Conservation (phyloP, 1,140 invertebrate genomes). For the Papilio xuthus region DNA sequence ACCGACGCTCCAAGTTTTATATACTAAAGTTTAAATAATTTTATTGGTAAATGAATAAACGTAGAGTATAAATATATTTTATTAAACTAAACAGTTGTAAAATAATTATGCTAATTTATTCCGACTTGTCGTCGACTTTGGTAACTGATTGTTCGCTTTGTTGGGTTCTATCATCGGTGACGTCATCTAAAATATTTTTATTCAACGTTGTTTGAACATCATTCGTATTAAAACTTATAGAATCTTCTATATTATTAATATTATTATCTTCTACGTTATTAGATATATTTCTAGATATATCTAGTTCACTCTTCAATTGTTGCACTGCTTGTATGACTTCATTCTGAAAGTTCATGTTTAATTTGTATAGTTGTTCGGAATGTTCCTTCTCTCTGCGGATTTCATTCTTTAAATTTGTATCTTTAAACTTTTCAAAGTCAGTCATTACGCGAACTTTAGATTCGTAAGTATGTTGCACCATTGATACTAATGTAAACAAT, state of each 20-base stretch:
- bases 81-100: slow-evolving; percentile 13
- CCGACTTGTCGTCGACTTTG: slow-evolving; percentile 9
- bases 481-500: slow-evolving; percentile 70
- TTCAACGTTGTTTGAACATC: slow-evolving; percentile 41
- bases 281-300: slow-evolving; percentile 62
- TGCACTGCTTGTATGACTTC: slow-evolving; percentile 75
- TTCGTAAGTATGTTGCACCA: slow-evolving; percentile 76
- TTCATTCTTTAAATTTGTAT: slow-evolving; percentile 70
- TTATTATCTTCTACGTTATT: slow-evolving; percentile 55
- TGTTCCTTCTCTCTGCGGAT: slow-evolving; percentile 72
- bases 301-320: slow-evolving; percentile 70
- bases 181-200: slow-evolving; percentile 41
- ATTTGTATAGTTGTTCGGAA: slow-evolving; percentile 73
- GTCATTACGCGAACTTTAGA: slow-evolving; percentile 75
- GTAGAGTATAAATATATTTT: slow-evolving; percentile 25
- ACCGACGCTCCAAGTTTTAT: no score
- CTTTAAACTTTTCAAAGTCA: slow-evolving; percentile 76
- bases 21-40: background rate
- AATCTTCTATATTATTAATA: slow-evolving; percentile 49
- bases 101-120: slow-evolving; percentile 35
- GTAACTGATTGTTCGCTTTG: slow-evolving; percentile 13
- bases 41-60: slow-evolving; percentile 10
- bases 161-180: slow-evolving; percentile 25
- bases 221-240: slow-evolving; percentile 54
- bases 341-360: slow-evolving; percentile 77